Evolutionary conservation across 2,797 vertebrate genomes (phyloP).

Genomic region (Morelia viridis): DNA sequence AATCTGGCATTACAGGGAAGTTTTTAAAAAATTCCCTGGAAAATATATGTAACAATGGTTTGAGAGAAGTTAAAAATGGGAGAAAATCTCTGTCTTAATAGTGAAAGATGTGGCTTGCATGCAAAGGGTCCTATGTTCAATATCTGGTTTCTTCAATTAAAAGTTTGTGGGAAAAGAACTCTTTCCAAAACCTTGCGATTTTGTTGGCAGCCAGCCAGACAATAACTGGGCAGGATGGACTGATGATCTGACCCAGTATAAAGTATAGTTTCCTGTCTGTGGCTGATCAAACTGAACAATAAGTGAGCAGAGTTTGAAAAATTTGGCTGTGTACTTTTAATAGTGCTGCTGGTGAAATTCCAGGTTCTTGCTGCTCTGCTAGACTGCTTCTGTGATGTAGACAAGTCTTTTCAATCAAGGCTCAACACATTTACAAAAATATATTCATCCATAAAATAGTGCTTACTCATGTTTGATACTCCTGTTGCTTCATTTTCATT

Average conservation of each 20-base stretch:
- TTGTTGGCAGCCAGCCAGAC: background rate
- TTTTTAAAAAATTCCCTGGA: background rate
- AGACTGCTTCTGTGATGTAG: background rate
- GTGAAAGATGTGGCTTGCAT: background rate
- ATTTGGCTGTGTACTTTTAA: background rate
- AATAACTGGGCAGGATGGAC: background rate
- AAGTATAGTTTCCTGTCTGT: too few species aligned
- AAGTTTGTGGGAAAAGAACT: background rate
- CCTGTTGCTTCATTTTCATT: background rate
- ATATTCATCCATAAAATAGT: background rate
- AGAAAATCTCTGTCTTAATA: background rate
- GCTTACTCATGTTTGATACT: background rate
- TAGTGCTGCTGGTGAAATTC: background rate
- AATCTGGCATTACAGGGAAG: background rate
- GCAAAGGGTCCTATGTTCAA: background rate
- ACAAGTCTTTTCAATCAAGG: background rate
- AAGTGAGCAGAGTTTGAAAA: background rate
- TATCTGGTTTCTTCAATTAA: background rate
- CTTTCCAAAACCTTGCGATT: background rate
- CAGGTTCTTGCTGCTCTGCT: background rate
- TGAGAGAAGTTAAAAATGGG: background rate
- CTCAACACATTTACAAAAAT: background rate
- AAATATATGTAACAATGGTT: background rate
- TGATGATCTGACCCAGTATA: background rate
- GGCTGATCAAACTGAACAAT: background rate